Evolutionary conservation across 2,113 vertebrate genomes (phyloP).

Genomic region (Cheilinus undulatus): DNA sequence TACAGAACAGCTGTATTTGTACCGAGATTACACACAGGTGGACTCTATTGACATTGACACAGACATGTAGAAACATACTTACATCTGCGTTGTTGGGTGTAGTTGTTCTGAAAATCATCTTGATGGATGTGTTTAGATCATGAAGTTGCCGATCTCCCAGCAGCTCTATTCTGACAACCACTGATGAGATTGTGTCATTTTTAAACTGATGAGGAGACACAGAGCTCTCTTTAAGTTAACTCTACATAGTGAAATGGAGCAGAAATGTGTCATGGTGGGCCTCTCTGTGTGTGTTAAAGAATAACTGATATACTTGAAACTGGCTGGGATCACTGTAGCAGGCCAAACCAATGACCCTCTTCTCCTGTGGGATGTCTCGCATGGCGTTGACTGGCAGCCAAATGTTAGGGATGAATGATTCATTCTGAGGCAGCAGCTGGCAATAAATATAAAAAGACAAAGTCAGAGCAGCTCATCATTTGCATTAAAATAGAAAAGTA

Average conservation of each 20-base stretch:
- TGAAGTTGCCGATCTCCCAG: background rate
- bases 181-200: slow-evolving; percentile 17
- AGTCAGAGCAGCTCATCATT: background rate
- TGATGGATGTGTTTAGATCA: slow-evolving; percentile 23
- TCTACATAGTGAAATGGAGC: background rate
- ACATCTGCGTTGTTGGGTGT: background rate
- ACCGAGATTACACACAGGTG: too few relatives aligned
- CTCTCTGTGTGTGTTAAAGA: background rate
- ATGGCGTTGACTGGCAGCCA: slow-evolving; percentile 60
- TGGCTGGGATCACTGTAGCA: slow-evolving; percentile 37
- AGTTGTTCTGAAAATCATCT: slow-evolving; percentile 47
- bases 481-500: too few relatives aligned
- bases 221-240: background rate
- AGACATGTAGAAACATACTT: background rate
- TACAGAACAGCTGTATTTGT: too few relatives aligned
- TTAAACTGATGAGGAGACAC: slow-evolving; percentile 28
- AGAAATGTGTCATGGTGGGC: background rate
- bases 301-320: slow-evolving; percentile 52
- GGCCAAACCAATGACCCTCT: slow-evolving; percentile 53
- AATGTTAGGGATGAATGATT: slow-evolving; percentile 13
- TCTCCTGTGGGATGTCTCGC: background rate
- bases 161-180: slow-evolving; percentile 66
- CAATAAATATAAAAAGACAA: background rate
- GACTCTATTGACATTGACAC: too few relatives aligned
- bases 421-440: slow-evolving; percentile 24